Evolutionary conservation across 2,113 vertebrate genomes (phyloP).

Genomic region (Platysteira castanea): DNA sequence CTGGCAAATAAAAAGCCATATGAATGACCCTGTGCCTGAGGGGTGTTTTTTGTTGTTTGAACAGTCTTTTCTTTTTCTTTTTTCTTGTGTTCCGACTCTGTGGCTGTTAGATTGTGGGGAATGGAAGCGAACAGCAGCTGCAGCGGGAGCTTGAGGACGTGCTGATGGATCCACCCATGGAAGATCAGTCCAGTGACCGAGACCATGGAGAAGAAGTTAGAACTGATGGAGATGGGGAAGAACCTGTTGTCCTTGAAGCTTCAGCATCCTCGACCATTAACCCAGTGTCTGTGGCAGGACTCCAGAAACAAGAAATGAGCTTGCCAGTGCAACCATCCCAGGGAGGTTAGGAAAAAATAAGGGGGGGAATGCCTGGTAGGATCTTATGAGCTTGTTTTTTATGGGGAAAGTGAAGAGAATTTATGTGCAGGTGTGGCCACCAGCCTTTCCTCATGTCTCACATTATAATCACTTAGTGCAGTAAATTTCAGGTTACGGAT

Average conservation of each 20-base stretch:
- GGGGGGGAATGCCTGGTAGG: neutral
- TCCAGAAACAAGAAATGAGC: constrained; percentile 87
- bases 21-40: neutral
- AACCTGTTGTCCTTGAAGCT: constrained; percentile 70
- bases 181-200: constrained; percentile 71
- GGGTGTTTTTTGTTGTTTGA: neutral
- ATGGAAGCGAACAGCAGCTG: constrained; percentile 97
- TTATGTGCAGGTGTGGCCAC: neutral
- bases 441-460: neutral
- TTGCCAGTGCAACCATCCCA: constrained; percentile 88
- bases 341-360: constrained; percentile 80
- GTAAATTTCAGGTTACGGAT: neutral
- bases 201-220: constrained; percentile 70
- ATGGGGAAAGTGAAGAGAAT: neutral
- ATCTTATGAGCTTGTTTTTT: neutral
- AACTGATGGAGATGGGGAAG: constrained; percentile 74
- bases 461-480: neutral
- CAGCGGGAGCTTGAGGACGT: constrained; percentile 94
- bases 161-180: constrained; percentile 92
- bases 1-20: neutral
- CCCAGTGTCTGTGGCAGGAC: constrained; percentile 75
- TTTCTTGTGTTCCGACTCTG: constrained; percentile 22
- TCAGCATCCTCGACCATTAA: constrained; percentile 78
- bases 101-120: constrained; percentile 88
- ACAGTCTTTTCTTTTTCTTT: neutral